Base-by-base conservation (phyloP, 2,888 invertebrate genomes). In the Dolomedes plantarius region DNA sequence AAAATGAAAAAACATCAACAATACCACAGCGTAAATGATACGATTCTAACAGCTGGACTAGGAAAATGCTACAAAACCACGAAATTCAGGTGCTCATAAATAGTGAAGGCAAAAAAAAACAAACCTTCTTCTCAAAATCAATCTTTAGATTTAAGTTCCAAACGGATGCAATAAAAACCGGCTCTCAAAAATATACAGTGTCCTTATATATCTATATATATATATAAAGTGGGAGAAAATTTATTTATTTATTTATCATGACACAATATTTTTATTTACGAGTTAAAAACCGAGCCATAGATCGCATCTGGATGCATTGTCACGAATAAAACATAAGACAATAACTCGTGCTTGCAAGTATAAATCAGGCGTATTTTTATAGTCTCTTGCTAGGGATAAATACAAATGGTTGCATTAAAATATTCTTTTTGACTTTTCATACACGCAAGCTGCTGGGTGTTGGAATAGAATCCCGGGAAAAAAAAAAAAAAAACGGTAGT, bases 311-410 rank as follows among this genome's bases (percentile, higher is more conserved):
- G 31, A 72, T 72, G 72, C 72, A 6, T 3, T 46, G 50, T 50
- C 50, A 50, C 72, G 72, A 31, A 72, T 41, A 56, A 29, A 41
- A 31, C 72, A 72, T 72, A 31, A 72, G 50, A 72, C 31, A 50
- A 23, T n/a, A 31, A 46, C 46, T 50, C 27, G 72, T 11, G 31
- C 28, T 27, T 46, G 50, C 72, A 27, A 46, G 41, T 28, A 72
- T 72, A 72, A 72, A 72, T 72, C 72, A 31, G 28, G 50, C 0
- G 19, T 16, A n/a, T 50, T 46, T 72, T 72, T 72, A 72, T 72
- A 46, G 72, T n/a, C n/a, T 11, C 50, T 19, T 19, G 46, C 19
- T 7, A 46, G 29, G n/a, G n/a, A 46, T 46, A 72, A 46, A 72
- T 46, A 72, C 29, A 72, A 72, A 72, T 29, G 16, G 50, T 28